Conservation (phyloP, 2,888 invertebrate genomes). For the Parnassius mnemosyne region DNA sequence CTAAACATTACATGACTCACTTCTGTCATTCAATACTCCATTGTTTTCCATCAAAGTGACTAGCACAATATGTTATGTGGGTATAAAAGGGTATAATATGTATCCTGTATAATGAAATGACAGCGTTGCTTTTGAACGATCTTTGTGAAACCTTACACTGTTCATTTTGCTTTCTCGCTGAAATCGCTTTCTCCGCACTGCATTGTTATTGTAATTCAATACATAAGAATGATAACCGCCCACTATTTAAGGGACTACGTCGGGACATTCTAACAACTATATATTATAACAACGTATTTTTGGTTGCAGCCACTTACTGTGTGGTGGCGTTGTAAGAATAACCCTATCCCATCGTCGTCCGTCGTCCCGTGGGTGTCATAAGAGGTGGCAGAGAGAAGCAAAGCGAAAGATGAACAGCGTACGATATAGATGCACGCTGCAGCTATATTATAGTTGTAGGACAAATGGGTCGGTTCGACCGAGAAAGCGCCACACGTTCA, state of each 20-base stretch:
- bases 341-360: no score
- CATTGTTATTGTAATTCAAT: constrained; percentile 13
- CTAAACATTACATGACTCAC: constrained; percentile 21
- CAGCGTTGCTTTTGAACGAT: constrained; percentile 8
- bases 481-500: no score
- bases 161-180: constrained; percentile 16
- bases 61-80: constrained; percentile 17
- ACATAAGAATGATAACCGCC: constrained; percentile 2
- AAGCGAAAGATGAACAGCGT: no score
- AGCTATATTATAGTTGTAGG: no score
- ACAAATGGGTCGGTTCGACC: no score
- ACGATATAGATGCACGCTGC: no score
- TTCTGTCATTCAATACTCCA: constrained; percentile 21
- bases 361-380: no score
- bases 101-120: constrained; percentile 8
- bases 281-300: no score
- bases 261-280: no score
- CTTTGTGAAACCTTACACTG: constrained; percentile 22
- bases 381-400: no score
- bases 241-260: not conserved
- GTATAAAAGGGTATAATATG: constrained; percentile 20
- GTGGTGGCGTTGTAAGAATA: no score
- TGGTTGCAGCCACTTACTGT: no score
- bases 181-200: constrained; percentile 17
- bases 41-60: constrained; percentile 21